Evolutionary conservation across 2,797 vertebrate genomes (phyloP), one percentile per base, ranked within the genome.

Genomic region (Cetoscarus ocellatus): DNA sequence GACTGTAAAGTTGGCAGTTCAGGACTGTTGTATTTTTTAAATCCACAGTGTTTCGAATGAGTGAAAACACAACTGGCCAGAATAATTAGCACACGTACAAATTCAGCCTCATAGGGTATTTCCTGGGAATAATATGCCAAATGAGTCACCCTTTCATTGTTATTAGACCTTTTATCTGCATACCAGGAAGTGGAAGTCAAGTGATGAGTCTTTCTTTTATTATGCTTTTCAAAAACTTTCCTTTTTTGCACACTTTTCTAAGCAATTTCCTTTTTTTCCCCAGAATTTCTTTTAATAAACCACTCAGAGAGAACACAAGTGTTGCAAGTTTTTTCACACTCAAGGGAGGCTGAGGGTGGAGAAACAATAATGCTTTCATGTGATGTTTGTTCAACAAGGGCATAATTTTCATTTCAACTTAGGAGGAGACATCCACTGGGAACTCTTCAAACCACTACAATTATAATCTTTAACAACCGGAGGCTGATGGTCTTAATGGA

Each of bases 391-490:
- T 68, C 55, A 60, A 44, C 19, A 40, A 44, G 10, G 44, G 52
- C 55, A 39, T 59, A 6, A 58, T 70, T 59, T 65, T 77, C 56
- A 36, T 69, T 61, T 63, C 7, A 40, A 52, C 51, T 71, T 57
- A 43, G 13, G 63, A 65, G 48, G 35, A 80, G 45, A 66, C 19
- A 7, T 72, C 64, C 44, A 62, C 36, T 49, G 43, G 38, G 56
- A 74, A 49, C 58, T 57, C 57, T 76, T 67, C 35, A 65, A 68
- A 55, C 34, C 39, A 17, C 17, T 57, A 12, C 53, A 65, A 34
- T 71, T 66, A 64, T 55, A 53, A 50, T 47, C 48, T 63, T 68
- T 15, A 61, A 43, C 51, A 68, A 35, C 15, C 13, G 15, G 8
- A 45, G n/a, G 15, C 44, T 42, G 11, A 35, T 34, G 52, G 4